Percentiles rank a stretch among this genome's conserved stretches.
phyloP scores from a whole-genome alignment of 1,140 invertebrate genomes.

The Campoletis sonorensis region DNA sequence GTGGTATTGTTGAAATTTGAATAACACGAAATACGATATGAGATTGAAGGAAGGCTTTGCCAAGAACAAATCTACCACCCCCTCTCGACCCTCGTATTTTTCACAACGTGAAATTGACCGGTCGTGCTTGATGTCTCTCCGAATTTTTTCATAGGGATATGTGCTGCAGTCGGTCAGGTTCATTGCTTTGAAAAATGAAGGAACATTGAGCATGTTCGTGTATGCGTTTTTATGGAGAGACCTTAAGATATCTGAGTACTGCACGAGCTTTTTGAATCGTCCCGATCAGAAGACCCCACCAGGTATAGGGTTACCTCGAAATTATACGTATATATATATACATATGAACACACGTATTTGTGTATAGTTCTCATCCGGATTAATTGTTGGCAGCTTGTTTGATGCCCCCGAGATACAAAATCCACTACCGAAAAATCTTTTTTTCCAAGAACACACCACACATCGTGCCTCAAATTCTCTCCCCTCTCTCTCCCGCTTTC shows the following conservation, averaged over 20 bases:
- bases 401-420: constrained; percentile 46
- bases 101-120: constrained; percentile 23
- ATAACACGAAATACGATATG: constrained; percentile 76
- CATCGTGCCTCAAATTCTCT: background rate
- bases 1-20: constrained; percentile 75
- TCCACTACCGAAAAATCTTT: constrained; percentile 43
- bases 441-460: constrained; percentile 39
- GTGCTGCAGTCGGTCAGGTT: background rate
- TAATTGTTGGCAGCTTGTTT: constrained; percentile 66
- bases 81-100: background rate
- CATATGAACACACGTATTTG: background rate
- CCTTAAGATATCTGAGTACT: background rate
- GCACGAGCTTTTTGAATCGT: constrained; percentile 12
- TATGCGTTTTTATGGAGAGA: background rate
- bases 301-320: constrained; percentile 57
- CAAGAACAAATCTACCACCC: background rate
- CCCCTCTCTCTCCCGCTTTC: constrained; percentile 14
- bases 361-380: constrained; percentile 57
- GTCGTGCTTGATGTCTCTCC: background rate
- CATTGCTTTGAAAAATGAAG: background rate
- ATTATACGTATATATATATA: no score
- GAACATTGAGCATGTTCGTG: background rate
- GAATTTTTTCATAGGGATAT: background rate
- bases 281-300: constrained; percentile 6
- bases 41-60: constrained; percentile 62